Evolutionary conservation across 1,140 invertebrate genomes (phyloP).

Genomic region (Ectropis grisescens): DNA sequence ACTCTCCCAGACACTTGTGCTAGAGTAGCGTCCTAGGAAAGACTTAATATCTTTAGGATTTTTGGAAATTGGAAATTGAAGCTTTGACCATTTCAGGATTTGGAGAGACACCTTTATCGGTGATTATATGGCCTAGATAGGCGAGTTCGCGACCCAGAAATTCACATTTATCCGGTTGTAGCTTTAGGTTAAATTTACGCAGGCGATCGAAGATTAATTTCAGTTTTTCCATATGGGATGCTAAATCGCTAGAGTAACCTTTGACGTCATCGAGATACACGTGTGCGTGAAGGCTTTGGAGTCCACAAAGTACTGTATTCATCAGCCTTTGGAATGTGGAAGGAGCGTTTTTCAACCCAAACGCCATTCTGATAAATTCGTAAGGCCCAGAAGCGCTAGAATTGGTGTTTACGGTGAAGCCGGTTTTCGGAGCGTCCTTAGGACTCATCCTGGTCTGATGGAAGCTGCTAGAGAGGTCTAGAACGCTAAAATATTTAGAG

Average conservation of each 20-base stretch:
- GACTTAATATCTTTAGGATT: conserved; percentile 36
- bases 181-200: conserved; percentile 40
- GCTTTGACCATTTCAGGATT: conserved; percentile 45
- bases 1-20: too few relatives aligned
- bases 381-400: conserved; percentile 44
- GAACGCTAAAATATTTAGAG: conserved; percentile 28
- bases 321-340: too few relatives aligned
- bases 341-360: too few relatives aligned
- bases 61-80: conserved; percentile 34
- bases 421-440: conserved; percentile 38
- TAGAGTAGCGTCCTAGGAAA: conserved; percentile 37
- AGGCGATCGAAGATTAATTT: conserved; percentile 41
- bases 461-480: conserved; percentile 34
- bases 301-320: conserved; percentile 19
- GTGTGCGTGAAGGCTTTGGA: conserved; percentile 23
- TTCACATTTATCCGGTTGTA: conserved; percentile 62
- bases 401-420: conserved; percentile 35
- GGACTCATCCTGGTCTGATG: conserved; percentile 25
- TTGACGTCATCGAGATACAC: conserved; percentile 48
- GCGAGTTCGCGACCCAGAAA: conserved; percentile 53
- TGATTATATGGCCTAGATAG: conserved; percentile 58
- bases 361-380: conserved; percentile 37
- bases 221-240: conserved; percentile 46
- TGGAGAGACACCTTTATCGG: too few relatives aligned
- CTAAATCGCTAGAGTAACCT: too few relatives aligned